Base-by-base conservation (phyloP, 1,140 invertebrate genomes). In the Drosophila athabasca region DNA sequence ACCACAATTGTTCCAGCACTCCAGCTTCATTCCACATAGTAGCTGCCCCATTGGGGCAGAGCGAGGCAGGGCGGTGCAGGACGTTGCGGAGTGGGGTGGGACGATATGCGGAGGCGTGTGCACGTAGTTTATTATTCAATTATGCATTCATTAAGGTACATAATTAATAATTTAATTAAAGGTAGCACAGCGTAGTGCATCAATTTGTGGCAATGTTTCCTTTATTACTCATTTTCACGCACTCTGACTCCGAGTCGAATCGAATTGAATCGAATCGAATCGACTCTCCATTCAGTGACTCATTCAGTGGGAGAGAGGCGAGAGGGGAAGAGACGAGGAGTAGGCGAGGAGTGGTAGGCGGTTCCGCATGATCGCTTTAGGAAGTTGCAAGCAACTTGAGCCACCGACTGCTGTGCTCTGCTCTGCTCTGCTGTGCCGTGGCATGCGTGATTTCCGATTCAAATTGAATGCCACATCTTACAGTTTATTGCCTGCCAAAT, bases 111-210 rank as follows among this genome's bases (percentile, higher is more conserved):
- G 35, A 39, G 53, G 59, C 35, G 62, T 62, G 24, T 51, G 49
- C 59, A 75, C 70, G 82, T 82, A 75, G 81, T 85, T 85, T 85
- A 85, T 87, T 82, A 88, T 88, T 85, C 83, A 85, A 85, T 85
- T 85, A 85, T 76, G 79, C 82, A 55, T 78, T 82, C 82, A 85
- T 85, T 85, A 85, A 78, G 74, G 65, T 79, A 87, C 83, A 85
- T 78, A 85, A 85, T 88, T 88, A 85, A 88, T 88, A 82, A 85
- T 82, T 85, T 71, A 87, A 85, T 85, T 84, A 85, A 82, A 79
- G 74, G 73, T 77, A 78, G 62, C 76, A 58, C 54, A 54, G 73
- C 39, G 64, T 61, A 88, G 72, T 79, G 68, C 66, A 66, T 62
- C 70, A 61, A 88, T 82, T 78, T 81, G 70, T 49, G 79, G 80